Evolutionary conservation across 2,113 vertebrate species (phyloP).

Genomic region (Pteronura brasiliensis): DNA sequence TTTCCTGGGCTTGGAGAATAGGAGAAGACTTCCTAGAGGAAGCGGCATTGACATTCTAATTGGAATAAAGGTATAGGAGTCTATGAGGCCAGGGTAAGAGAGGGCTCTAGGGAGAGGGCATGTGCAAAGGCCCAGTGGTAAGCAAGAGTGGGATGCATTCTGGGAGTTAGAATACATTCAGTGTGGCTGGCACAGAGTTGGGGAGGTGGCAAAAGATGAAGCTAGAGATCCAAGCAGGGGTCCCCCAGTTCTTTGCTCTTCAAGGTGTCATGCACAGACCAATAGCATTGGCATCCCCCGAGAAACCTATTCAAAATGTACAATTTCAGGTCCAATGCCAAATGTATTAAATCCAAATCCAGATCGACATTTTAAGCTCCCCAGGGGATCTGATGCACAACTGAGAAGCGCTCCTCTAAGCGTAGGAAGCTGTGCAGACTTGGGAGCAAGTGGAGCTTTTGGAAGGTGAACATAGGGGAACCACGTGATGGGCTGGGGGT

Average conservation of each 20-base stretch:
- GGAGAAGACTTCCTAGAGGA: neutral
- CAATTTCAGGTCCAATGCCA: neutral
- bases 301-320: neutral
- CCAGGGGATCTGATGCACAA: accelerated
- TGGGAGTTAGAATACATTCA: neutral
- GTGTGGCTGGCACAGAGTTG: neutral
- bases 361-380: neutral
- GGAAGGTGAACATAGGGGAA: neutral
- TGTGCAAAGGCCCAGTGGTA: neutral
- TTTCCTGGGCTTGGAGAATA: neutral
- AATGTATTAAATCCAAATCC: neutral
- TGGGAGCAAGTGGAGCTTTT: neutral
- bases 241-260: neutral
- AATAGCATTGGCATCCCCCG: no score
- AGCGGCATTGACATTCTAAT: neutral
- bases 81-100: neutral
- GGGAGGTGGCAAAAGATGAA: neutral
- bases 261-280: neutral
- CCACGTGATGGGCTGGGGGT: neutral
- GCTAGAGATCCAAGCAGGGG: neutral
- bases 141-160: neutral
- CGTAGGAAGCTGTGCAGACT: neutral
- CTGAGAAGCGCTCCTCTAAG: neutral
- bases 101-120: neutral
- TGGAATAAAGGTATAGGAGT: neutral